Percentiles rank a stretch among this genome's conserved stretches.
These are phyloP conservation scores for Paracanthobrama guichenoti DNA, from an alignment of 2,113 vertebrate genomes.

Conservation along the genomic window DNA sequence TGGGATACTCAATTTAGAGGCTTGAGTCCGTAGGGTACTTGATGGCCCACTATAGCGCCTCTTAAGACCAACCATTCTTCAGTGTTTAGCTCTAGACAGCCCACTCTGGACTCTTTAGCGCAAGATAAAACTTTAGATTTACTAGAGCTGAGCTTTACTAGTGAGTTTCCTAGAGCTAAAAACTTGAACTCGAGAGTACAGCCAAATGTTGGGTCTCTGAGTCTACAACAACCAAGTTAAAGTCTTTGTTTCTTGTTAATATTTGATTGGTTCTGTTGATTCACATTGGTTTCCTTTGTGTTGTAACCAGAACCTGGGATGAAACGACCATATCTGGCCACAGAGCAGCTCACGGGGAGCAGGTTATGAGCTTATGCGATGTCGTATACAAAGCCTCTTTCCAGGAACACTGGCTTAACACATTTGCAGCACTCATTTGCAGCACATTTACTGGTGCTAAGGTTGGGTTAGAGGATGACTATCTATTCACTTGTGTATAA, in stretches of 20 bases:
- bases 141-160: too few species aligned
- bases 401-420: constrained; percentile 3
- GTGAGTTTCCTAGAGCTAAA: background rate
- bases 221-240: background rate
- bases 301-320: background rate
- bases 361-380: constrained; percentile 18
- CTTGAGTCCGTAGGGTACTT: too few species aligned
- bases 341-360: background rate
- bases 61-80: too few species aligned
- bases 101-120: background rate
- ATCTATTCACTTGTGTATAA: background rate
- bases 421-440: too few species aligned
- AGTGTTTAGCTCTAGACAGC: background rate
- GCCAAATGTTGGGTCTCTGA: background rate
- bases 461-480: constrained; percentile 14
- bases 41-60: too few species aligned
- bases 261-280: background rate
- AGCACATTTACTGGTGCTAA: constrained; percentile 21
- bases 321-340: background rate
- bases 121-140: background rate
- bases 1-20: too few species aligned
- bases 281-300: background rate
- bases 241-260: background rate
- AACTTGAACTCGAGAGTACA: background rate
- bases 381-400: background rate